phyloP scores from a whole-genome alignment of 1,140 invertebrate species.

The Panagrolaimus sp. region DNA sequence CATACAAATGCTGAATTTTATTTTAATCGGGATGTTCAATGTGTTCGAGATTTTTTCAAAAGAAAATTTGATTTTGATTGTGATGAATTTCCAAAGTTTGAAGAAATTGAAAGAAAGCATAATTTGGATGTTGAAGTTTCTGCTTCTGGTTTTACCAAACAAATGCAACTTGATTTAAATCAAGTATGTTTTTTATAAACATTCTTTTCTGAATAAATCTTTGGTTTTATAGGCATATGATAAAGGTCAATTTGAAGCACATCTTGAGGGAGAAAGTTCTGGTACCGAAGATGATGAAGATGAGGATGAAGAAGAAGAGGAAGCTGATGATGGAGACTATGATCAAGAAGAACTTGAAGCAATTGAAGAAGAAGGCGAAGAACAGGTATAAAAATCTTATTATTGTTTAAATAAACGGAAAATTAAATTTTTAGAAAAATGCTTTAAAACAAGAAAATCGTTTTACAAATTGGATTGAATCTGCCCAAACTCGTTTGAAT shows the following conservation, averaged over 20 bases:
- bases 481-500: constrained; percentile 54
- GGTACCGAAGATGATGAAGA: constrained; percentile 63
- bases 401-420: background rate
- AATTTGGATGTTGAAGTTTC: constrained; percentile 79
- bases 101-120: constrained; percentile 73
- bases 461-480: constrained; percentile 32
- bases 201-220: too few relatives aligned
- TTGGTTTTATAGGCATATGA: constrained; percentile 50
- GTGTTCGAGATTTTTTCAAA: constrained; percentile 84
- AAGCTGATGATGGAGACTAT: constrained; percentile 39
- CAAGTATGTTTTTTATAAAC: too few relatives aligned
- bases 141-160: constrained; percentile 81
- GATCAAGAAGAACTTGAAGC: constrained; percentile 23
- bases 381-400: background rate
- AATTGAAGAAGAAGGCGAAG: constrained; percentile 22
- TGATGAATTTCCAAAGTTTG: constrained; percentile 76
- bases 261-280: constrained; percentile 47
- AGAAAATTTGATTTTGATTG: constrained; percentile 85
- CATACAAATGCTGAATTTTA: constrained; percentile 86
- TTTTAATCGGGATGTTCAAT: constrained; percentile 90
- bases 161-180: constrained; percentile 72
- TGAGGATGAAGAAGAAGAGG: constrained; percentile 60
- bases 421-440: constrained; percentile 17
- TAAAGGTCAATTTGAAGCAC: constrained; percentile 47
- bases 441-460: constrained; percentile 17